These are phyloP conservation scores for Proteles cristata DNA, from an alignment of 2,113 vertebrate genomes.

Conservation along the genomic window DNA sequence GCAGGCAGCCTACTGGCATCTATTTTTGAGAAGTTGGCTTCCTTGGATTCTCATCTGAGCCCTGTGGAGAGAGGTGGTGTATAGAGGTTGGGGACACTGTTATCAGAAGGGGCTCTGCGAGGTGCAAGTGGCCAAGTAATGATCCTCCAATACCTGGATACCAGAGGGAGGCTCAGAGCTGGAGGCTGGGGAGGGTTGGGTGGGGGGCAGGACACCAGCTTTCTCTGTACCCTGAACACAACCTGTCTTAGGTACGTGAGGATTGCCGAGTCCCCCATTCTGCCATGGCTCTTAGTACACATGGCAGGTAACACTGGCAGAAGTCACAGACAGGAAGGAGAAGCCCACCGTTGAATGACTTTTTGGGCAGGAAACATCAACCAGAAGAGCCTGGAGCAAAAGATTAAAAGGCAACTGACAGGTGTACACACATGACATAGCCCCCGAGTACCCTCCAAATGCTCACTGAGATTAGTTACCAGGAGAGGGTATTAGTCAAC, in stretches of 20 bases:
- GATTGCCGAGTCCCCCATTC: background rate
- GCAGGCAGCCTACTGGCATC: slow-evolving; percentile 42
- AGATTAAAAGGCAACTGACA: background rate
- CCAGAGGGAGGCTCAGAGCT: background rate
- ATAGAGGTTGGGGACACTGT: background rate
- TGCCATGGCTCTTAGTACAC: background rate
- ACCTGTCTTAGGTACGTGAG: background rate
- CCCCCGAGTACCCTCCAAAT: background rate
- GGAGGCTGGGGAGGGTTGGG: too few relatives aligned
- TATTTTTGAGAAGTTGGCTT: slow-evolving; percentile 56
- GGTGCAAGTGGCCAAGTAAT: background rate
- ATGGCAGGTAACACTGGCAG: background rate
- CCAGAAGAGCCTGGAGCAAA: background rate
- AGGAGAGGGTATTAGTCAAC: background rate
- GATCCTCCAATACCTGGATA: background rate
- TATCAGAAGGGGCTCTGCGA: background rate
- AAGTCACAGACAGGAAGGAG: background rate
- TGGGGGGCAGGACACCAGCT: accelerated
- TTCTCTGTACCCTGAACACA: background rate
- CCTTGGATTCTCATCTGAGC: slow-evolving; percentile 56
- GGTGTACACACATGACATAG: background rate
- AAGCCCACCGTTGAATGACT: background rate
- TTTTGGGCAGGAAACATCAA: background rate
- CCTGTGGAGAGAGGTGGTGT: slow-evolving; percentile 17
- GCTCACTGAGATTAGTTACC: background rate